Evolutionary conservation across 2,888 invertebrate species (phyloP).

Genomic region (Himalopsyche kuldschensis): DNA sequence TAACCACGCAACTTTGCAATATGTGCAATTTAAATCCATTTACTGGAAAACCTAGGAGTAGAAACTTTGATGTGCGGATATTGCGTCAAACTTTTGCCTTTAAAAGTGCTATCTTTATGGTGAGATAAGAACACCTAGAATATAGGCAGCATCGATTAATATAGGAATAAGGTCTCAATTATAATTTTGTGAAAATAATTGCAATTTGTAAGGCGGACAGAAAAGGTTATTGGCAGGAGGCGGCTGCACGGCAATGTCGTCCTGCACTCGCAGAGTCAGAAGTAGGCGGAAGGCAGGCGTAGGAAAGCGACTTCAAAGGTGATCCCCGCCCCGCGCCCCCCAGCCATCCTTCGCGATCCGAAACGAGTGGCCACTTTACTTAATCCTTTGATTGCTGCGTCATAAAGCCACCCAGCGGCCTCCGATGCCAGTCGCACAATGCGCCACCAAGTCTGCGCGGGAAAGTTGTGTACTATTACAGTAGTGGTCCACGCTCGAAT

Average conservation of each 20-base stretch:
- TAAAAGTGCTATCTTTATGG: too few species aligned
- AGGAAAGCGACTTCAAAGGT: neutral
- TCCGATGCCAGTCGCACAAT: neutral
- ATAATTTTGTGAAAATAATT: too few species aligned
- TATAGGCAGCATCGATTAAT: too few species aligned
- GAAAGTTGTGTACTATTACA: neutral
- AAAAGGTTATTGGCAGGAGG: neutral
- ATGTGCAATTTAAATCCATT: too few species aligned
- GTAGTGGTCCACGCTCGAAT: neutral
- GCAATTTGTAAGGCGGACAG: neutral
- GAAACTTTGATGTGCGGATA: too few species aligned
- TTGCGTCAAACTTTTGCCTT: too few species aligned
- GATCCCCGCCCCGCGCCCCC: neutral
- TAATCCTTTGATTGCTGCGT: slow-evolving; percentile 34
- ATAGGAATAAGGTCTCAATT: too few species aligned
- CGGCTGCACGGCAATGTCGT: neutral
- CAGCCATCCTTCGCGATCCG: neutral
- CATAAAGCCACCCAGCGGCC: slow-evolving; percentile 26
- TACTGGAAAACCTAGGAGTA: too few species aligned
- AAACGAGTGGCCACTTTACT: slow-evolving; percentile 27
- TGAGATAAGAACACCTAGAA: too few species aligned
- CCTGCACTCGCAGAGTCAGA: neutral
- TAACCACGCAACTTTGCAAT: too few species aligned
- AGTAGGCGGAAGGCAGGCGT: neutral
- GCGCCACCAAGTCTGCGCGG: neutral